Base-by-base conservation (phyloP, 2,888 invertebrate species). In the Tiliacea citrago region DNA sequence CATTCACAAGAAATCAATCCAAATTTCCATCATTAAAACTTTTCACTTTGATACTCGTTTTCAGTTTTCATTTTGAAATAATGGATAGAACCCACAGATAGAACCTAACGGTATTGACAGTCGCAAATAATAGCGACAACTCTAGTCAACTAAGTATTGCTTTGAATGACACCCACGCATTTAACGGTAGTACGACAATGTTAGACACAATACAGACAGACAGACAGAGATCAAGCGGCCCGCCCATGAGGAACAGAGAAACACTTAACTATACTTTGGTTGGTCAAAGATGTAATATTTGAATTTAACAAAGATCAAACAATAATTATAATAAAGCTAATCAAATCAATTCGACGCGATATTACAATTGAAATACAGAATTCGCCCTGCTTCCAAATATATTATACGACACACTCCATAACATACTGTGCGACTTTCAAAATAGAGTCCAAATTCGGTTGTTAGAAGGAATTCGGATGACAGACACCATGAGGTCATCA, bases 401-500 rank as follows among this genome's bases (percentile, higher is more conserved):
- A 16, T 58, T 53, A 8, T 13, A 73, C 18, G 18, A 13, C 13
- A 63, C 18, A 62, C n/a, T 53, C 18, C 3, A 76, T 68, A 77
- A 51, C 3, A 10, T 9, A 69, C 57, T 29, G 4, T 77, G 13
- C 12, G 0, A 0, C 0, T 0, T 9, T 65, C 7, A 51, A 29
- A 47, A 73, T 75, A 85, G 42, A 70, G 68, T 75, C 67, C 6
- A 62, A 47, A 68, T 62, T 80, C 18, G 16, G 10, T 77, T 67
- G 75, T 24, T 16, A 42, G 18, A 16, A 61, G 24, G 29, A 66
- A 61, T 62, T 60, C 55, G 70, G 75, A 83, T 88, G 82, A 82
- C 82, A 79, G 63, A 81, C 60, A 68, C 76, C 29, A 85, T 93
- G 93, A 93, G 88, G 88, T 93, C 93, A 93, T 88, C 86, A 73